phyloP scores from a whole-genome alignment of 1,140 invertebrate species.

The Ptiloglossa arizonensis region DNA sequence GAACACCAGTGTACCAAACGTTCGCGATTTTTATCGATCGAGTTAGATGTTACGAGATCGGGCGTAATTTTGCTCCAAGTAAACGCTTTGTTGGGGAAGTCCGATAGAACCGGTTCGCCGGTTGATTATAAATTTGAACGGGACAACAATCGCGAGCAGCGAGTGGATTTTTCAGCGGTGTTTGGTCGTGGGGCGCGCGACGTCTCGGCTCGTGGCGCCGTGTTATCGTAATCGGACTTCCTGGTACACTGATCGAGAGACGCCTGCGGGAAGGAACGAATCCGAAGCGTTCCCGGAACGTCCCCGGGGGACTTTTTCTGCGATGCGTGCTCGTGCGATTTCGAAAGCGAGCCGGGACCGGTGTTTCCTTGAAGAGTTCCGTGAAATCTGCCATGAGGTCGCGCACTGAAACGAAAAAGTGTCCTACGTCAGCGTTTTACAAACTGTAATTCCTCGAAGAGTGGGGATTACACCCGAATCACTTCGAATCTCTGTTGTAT shows the following conservation, averaged over 20 bases:
- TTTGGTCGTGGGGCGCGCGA: conserved; percentile 5
- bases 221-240: conserved; percentile 62
- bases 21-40: no score
- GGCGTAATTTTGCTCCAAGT: no score
- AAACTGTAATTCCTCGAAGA: no score
- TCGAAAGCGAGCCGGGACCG: conserved; percentile 7
- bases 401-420: no score
- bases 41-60: no score
- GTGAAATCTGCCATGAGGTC: not conserved
- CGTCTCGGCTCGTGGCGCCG: conserved; percentile 48
- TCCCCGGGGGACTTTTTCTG: conserved; percentile 16
- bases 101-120: not conserved
- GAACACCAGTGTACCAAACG: no score
- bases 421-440: no score
- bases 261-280: conserved; percentile 43
- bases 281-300: conserved; percentile 50
- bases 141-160: conserved; percentile 1
- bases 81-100: not conserved
- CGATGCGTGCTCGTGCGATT: conserved; percentile 21
- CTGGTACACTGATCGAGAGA: conserved; percentile 52
- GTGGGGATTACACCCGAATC: no score
- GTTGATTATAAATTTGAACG: conserved; percentile 4
- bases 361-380: not conserved
- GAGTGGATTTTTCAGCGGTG: conserved; percentile 6
- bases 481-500: no score